These are phyloP conservation scores for Myiothlypis coronata DNA, from an alignment of 2,797 vertebrate genomes.

Conservation along the genomic window DNA sequence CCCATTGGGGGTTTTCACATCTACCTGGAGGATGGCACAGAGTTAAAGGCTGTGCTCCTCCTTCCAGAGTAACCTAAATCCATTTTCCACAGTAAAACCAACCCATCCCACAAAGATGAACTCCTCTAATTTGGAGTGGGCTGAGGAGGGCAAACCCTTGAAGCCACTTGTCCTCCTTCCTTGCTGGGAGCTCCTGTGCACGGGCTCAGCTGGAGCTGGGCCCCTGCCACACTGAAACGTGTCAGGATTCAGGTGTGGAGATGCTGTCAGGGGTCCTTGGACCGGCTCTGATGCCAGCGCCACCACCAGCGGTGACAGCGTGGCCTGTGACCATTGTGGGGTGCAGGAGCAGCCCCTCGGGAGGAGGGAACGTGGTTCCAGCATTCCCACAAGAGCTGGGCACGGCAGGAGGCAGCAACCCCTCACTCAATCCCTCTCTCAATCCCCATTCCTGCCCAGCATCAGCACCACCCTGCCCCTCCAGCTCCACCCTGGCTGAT, in stretches of 20 bases:
- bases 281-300: not conserved
- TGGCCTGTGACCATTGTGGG: fast-evolving
- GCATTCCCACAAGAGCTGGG: not conserved
- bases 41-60: not conserved
- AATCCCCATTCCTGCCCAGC: fast-evolving
- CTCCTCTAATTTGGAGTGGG: not conserved
- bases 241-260: not conserved
- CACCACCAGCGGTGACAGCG: fast-evolving
- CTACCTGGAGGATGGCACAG: not conserved
- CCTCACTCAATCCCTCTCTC: not conserved
- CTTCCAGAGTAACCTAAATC: not conserved
- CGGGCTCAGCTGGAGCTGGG: not conserved
- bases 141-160: not conserved
- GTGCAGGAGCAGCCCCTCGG: not conserved
- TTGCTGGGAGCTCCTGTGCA: not conserved
- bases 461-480: not conserved
- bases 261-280: not conserved
- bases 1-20: fast-evolving
- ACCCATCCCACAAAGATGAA: fast-evolving
- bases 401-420: not conserved
- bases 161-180: fast-evolving
- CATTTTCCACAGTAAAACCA: not conserved
- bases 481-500: not conserved
- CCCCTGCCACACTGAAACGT: too few species aligned
- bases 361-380: fast-evolving